Base-by-base conservation (phyloP, 2,888 invertebrate genomes). In the Endomychus coccineus region DNA sequence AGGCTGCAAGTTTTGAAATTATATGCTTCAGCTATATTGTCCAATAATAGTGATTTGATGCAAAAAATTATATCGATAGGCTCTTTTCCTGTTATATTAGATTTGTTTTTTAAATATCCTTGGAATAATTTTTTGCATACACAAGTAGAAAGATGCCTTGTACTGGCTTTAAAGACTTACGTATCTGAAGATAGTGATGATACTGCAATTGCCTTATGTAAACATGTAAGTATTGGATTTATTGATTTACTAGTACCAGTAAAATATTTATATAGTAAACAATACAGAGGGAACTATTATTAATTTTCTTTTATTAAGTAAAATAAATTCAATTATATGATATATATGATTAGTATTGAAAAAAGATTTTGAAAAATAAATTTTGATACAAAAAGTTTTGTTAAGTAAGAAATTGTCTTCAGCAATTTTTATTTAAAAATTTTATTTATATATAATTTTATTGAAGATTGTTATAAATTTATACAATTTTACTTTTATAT, bases 61-160 rank as follows among this genome's bases (percentile, higher is more conserved):
- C 70, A 74, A 58, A 81, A 82, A 66, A 71, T 76, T 58, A 68
- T 66, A 37, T 43, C 45, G 5, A 44, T 61, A 34, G 75, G 75
- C 45, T 78, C 77, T 23, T 72, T 77, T 54, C 68, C 69, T 50
- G 68, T 76, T 54, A 70, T 84, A 55, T 69, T 92, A 75, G 84
- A 90, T 65, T 74, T 95, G 67, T 86, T 91, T 74, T 89, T 92
- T 71, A 74, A 77, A 64, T 89, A 85, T 71, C 77, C 81, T 47
- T 83, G 90, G 84, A 95, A 96, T 73, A 95, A 92, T 73, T 94
- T 96, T 71, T 75, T 96, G 61, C 95, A 96, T 69, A 83, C 83
- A 49, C 87, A 90, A 70, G 84, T 90, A 50, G 80, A 83, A 64
- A 77, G 81, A 64, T 83, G 87, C 62, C 68, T 92, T 52, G 71